These are phyloP conservation scores for Orthosia cruda DNA, from an alignment of 2,888 invertebrate species.

Conservation along the genomic window DNA sequence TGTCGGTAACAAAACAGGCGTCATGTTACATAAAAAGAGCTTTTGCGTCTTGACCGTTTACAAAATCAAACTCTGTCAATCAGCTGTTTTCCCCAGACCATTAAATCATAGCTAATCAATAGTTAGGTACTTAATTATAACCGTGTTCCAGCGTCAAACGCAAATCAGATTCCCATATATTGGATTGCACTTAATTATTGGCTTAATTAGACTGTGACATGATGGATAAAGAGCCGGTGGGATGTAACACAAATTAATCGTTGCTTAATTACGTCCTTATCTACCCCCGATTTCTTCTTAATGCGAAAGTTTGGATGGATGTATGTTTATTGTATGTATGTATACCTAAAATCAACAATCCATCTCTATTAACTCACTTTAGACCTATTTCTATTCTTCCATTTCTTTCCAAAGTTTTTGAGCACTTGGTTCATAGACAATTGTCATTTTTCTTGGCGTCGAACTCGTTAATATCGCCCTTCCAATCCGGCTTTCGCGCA, in stretches of 20 bases:
- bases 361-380: too few relatives aligned
- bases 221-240: slow-evolving; percentile 66
- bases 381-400: too few relatives aligned
- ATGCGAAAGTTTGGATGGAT: too few relatives aligned
- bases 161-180: slow-evolving; percentile 59
- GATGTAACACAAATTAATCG: slow-evolving; percentile 38
- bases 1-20: too few relatives aligned
- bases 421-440: too few relatives aligned
- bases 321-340: too few relatives aligned
- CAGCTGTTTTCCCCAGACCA: background rate
- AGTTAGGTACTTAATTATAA: slow-evolving; percentile 52
- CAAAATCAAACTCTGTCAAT: slow-evolving; percentile 1
- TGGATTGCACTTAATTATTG: slow-evolving; percentile 76
- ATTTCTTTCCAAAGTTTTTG: too few relatives aligned
- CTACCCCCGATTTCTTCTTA: too few relatives aligned
- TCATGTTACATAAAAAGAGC: background rate
- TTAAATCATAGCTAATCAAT: slow-evolving; percentile 52
- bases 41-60: background rate
- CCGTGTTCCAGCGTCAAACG: slow-evolving; percentile 36
- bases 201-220: slow-evolving; percentile 79
- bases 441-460: too few relatives aligned
- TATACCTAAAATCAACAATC: too few relatives aligned
- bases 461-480: too few relatives aligned
- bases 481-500: too few relatives aligned
- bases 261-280: background rate